These are phyloP conservation scores for Desmodus rotundus DNA, from an alignment of 2,113 vertebrate genomes.

Conservation along the genomic window DNA sequence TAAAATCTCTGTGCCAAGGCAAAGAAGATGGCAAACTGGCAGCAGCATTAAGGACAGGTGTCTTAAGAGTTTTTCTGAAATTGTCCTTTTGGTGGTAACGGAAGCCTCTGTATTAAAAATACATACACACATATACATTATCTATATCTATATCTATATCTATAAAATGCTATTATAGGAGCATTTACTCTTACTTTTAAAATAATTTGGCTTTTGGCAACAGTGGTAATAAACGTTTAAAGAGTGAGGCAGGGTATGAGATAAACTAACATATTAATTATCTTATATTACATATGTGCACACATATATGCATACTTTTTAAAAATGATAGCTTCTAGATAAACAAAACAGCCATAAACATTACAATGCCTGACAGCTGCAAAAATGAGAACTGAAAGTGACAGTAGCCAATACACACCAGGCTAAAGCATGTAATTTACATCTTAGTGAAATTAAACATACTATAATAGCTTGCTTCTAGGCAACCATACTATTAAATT, in stretches of 20 bases:
- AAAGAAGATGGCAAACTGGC: not conserved
- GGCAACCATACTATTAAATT: constrained; percentile 83
- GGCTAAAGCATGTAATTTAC: constrained; percentile 83
- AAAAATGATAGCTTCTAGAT: constrained; percentile 55
- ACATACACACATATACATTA: not conserved
- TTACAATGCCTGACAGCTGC: constrained; percentile 75
- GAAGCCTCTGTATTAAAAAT: not conserved
- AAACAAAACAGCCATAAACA: constrained; percentile 73
- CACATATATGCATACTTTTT: not conserved
- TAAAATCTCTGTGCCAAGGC: not conserved
- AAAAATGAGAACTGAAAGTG: constrained; percentile 74
- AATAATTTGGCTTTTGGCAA: constrained; percentile 6
- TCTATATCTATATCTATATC: not conserved
- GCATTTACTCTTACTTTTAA: not conserved
- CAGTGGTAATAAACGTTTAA: not conserved
- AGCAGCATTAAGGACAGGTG: not conserved
- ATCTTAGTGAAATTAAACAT: constrained; percentile 86
- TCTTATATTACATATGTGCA: not conserved
- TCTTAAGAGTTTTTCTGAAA: not conserved
- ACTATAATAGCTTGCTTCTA: constrained; percentile 82
- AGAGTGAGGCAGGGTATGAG: constrained; percentile 24
- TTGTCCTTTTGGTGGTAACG: not conserved
- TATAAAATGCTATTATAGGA: not conserved
- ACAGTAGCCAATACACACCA: constrained; percentile 75
- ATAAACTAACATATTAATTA: constrained; percentile 53